Conservation (phyloP, 2,113 vertebrate species). For the Peromyscus californicus region DNA sequence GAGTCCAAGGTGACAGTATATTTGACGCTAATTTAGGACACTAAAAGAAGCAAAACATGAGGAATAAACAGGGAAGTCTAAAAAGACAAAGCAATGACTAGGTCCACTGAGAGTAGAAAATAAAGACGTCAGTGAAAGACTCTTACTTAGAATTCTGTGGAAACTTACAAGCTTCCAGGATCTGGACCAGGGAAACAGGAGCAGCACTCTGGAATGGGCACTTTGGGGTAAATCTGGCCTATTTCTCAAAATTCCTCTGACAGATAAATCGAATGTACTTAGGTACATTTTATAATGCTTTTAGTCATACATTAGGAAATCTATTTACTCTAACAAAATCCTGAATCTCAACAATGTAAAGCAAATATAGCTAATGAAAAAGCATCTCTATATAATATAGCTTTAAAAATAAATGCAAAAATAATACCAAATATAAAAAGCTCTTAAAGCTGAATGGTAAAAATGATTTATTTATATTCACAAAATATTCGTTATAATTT, state of each 20-base stretch:
- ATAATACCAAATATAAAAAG: neutral
- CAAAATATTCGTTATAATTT: neutral
- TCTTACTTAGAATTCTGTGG: conserved; percentile 22
- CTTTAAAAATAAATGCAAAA: conserved; percentile 48
- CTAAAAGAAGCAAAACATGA: conserved; percentile 1
- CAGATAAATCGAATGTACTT: conserved; percentile 13
- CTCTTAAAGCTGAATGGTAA: neutral
- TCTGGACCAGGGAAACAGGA: neutral
- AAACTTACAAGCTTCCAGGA: neutral
- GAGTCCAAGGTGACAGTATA: neutral
- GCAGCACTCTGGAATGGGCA: neutral
- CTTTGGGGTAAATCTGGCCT: neutral
- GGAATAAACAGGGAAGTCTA: conserved; percentile 23
- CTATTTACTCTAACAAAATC: conserved; percentile 46
- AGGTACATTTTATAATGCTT: conserved; percentile 10
- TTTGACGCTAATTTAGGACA: neutral
- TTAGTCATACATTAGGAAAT: conserved; percentile 8
- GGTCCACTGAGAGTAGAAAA: neutral
- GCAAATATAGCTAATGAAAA: neutral
- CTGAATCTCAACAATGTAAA: neutral
- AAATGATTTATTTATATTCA: conserved; percentile 1
- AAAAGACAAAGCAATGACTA: neutral
- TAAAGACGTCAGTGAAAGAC: neutral
- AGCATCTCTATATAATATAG: neutral
- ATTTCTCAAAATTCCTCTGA: conserved; percentile 48